phyloP scores from a whole-genome alignment of 2,888 invertebrate genomes.

The Abscondita cerata region DNA sequence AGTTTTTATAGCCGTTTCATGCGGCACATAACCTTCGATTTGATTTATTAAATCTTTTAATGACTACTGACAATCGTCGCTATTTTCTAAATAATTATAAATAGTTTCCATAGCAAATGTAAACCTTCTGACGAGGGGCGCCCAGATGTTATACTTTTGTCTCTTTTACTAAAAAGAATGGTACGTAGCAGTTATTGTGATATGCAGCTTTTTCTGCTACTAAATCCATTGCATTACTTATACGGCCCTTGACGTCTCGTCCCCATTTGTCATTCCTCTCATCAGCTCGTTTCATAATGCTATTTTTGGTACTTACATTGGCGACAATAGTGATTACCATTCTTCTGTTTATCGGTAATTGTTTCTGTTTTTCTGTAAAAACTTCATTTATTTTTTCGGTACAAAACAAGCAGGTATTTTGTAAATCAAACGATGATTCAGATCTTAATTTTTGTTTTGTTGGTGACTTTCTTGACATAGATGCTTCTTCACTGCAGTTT shows the following conservation, averaged over 20 bases:
- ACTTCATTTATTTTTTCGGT: neutral
- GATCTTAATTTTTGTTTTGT: too few relatives aligned
- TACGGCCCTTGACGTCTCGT: neutral
- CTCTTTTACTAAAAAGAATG: neutral
- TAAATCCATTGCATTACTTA: neutral
- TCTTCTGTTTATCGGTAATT: neutral
- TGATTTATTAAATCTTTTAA: too few relatives aligned
- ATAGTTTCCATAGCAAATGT: neutral
- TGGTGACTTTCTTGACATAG: too few relatives aligned
- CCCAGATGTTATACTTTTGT: constrained; percentile 3
- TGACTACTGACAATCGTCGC: too few relatives aligned
- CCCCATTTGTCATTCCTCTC: neutral
- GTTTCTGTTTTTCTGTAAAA: neutral
- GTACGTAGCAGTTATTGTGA: neutral
- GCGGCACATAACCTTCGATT: too few relatives aligned
- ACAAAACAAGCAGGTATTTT: neutral
- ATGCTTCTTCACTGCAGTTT: neutral
- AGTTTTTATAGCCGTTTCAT: too few relatives aligned
- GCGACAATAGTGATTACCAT: neutral
- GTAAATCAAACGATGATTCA: neutral
- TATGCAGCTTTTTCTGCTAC: constrained; percentile 1
- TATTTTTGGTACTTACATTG: neutral
- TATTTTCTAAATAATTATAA: neutral
- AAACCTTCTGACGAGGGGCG: neutral
- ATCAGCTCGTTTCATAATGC: neutral